A percentile compares a stretch with the other conserved stretches of the same genome.
These are phyloP conservation scores for Sarcophaga rosellei DNA, from an alignment of 2,888 invertebrate genomes.

Conservation along the genomic window DNA sequence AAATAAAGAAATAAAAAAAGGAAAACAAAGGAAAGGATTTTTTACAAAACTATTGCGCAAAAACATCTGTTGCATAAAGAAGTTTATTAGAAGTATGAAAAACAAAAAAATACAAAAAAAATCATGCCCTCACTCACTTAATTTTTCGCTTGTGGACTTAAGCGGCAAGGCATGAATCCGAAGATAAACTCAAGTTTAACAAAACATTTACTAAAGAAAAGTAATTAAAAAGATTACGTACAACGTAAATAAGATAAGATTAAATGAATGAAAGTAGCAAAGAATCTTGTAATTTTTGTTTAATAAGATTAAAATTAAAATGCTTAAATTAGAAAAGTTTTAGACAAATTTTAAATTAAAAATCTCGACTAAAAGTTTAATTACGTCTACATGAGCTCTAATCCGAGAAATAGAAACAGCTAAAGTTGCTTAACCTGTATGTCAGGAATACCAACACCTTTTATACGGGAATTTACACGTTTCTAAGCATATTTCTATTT, in stretches of 20 bases:
- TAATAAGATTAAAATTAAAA: background rate
- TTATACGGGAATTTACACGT: too few species aligned
- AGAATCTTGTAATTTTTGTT: background rate
- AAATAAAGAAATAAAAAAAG: background rate
- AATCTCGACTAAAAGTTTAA: too few species aligned
- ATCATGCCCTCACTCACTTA: background rate
- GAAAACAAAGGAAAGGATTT: background rate
- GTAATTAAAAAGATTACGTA: slow-evolving; percentile 47
- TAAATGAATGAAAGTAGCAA: background rate
- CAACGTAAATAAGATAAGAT: background rate
- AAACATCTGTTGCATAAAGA: slow-evolving; percentile 57
- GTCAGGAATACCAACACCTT: too few species aligned
- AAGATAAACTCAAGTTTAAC: slow-evolving; percentile 34
- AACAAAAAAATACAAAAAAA: slow-evolving; percentile 8
- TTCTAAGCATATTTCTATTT: too few species aligned
- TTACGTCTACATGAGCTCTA: too few species aligned
- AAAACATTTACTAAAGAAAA: slow-evolving; percentile 51
- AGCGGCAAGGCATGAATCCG: background rate
- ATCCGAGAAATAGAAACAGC: too few species aligned
- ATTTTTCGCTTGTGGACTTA: background rate
- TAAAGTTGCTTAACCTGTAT: too few species aligned
- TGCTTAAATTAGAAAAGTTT: too few species aligned
- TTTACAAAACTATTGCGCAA: slow-evolving; percentile 31
- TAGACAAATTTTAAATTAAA: too few species aligned
- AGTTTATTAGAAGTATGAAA: slow-evolving; percentile 28